A percentile compares a stretch with the other conserved stretches of the same genome.
These are phyloP conservation scores for Torymus auratus DNA, from an alignment of 2,888 invertebrate species.

Conservation along the genomic window DNA sequence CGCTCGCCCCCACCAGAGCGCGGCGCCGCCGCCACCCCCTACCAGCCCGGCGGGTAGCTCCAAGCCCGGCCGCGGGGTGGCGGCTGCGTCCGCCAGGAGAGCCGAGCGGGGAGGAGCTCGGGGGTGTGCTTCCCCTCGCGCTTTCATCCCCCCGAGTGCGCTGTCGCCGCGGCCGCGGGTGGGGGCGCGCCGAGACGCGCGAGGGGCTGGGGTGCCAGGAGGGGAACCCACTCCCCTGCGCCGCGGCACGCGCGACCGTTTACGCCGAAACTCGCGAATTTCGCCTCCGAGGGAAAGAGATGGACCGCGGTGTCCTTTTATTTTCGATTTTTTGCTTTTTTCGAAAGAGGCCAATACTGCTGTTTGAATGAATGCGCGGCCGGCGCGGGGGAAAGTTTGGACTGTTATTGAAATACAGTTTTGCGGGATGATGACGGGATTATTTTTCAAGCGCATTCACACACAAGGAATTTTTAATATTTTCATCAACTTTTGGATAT, in stretches of 20 bases:
- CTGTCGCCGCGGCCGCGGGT: neutral
- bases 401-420: too few species aligned
- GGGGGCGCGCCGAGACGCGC: slow-evolving; percentile 2
- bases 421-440: too few species aligned
- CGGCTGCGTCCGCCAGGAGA: neutral
- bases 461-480: too few species aligned
- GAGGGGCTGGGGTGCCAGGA: neutral
- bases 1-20: slow-evolving; percentile 25
- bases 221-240: neutral
- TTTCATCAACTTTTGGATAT: too few species aligned
- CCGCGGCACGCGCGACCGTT: slow-evolving; percentile 37
- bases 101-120: neutral
- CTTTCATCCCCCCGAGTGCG: slow-evolving; percentile 12
- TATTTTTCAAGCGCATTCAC: too few species aligned
- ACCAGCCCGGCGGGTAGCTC: slow-evolving; percentile 6
- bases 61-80: slow-evolving; percentile 16
- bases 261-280: slow-evolving; percentile 35
- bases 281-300: neutral
- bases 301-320: slow-evolving; percentile 9
- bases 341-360: neutral
- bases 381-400: too few species aligned
- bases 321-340: slow-evolving; percentile 13
- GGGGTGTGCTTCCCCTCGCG: slow-evolving; percentile 23
- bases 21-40: neutral
- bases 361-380: too few species aligned